Base-by-base conservation (phyloP, 2,888 invertebrate genomes). In the Alloplasta piceator region DNA sequence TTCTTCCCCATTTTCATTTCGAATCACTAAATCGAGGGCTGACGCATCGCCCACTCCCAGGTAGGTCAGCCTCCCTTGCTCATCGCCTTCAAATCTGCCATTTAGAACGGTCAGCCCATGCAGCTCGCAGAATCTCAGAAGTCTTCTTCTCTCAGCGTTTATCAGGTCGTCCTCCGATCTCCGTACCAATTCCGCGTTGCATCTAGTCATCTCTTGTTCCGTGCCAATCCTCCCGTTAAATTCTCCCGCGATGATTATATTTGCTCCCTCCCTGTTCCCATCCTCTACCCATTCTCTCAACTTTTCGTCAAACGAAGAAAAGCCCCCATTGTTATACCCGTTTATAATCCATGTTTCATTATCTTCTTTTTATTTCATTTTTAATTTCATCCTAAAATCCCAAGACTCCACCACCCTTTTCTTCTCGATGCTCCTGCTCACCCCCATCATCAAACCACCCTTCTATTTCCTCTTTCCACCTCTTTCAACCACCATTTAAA, bases 291-390 rank as follows among this genome's bases (percentile, higher is more conserved):
- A 14, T 12, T 6, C 4, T 48, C 48, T 38, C 10, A 70, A 9
- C 6, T 43, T 9, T 4, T 6, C 12, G 9, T 70, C 58, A 4
- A 60, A 12, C 6, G 1, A 9, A 38, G 10, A 1, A 0, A 70
- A 14, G 2, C 58, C 58, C 12, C 12, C 38, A 14, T 60, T 70
- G 38, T 70, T 70, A 9, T 68, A 68, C n/a, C 55, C 56, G 4
- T 52, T 6, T 38, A 68, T 55, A 4, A 68, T 46, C 46, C 56
- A 68, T 43, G 43, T 43, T 43, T 10, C 43, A 6, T 43, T 10
- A 1, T 9, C 10, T 1, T 43, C 43, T 4, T 43, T 26, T 26
- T 26, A 1, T 3, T 26, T 26, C 3, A 26, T 26, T 26, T 26
- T 26, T 26, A 26, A 26, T 1, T 1, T 26, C 26, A 26, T 26